Percentiles rank a stretch among this genome's conserved stretches.
phyloP scores from a whole-genome alignment of 2,888 invertebrate genomes.

The Odontocerum albicorne region DNA sequence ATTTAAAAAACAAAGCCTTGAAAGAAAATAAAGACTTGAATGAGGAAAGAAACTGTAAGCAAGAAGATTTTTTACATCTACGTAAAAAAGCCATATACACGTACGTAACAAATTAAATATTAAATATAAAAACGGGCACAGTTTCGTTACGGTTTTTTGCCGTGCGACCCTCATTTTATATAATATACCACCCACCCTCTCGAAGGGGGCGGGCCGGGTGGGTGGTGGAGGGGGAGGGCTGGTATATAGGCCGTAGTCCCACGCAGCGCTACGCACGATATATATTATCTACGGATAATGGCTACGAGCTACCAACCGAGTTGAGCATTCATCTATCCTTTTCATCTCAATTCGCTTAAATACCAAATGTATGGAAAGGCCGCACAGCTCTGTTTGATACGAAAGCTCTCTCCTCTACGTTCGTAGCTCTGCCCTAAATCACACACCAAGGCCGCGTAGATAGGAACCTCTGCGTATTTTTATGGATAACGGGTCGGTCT shows the following conservation, averaged over 20 bases:
- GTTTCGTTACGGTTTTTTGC: background rate
- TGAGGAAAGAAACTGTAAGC: too few relatives aligned
- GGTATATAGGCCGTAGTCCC: conserved; percentile 16
- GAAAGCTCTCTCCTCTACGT: too few relatives aligned
- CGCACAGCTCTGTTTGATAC: too few relatives aligned
- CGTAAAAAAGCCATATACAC: too few relatives aligned
- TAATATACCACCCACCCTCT: conserved; percentile 2
- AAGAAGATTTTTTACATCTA: too few relatives aligned
- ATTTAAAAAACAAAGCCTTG: too few relatives aligned
- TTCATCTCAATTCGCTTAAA: too few relatives aligned
- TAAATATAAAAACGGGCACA: background rate
- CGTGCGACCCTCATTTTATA: background rate
- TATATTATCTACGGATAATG: conserved; percentile 10
- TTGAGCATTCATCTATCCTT: background rate
- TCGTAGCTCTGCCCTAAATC: conserved; percentile 17
- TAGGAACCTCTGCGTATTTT: background rate
- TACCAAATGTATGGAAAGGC: too few relatives aligned
- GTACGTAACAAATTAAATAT: too few relatives aligned
- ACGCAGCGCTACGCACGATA: conserved; percentile 15
- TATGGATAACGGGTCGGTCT: background rate
- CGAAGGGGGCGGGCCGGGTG: background rate
- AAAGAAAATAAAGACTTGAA: too few relatives aligned
- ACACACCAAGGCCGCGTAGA: conserved; percentile 18
- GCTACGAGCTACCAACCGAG: background rate
- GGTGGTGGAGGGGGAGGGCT: conserved; percentile 10